These are phyloP conservation scores for Proteles cristata DNA, from an alignment of 2,113 vertebrate genomes.

Conservation along the genomic window DNA sequence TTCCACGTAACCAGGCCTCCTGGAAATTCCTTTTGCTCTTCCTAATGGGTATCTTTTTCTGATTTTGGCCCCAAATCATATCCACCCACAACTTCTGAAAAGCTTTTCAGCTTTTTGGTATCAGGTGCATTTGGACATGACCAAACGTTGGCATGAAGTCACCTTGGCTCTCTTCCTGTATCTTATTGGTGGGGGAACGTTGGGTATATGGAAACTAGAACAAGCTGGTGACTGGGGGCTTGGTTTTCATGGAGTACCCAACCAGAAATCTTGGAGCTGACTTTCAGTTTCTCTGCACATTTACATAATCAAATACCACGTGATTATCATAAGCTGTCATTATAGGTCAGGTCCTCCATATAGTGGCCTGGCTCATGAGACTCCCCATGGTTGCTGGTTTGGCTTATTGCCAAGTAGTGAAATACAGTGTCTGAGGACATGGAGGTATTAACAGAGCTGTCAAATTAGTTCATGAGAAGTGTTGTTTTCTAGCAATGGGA, in stretches of 20 bases:
- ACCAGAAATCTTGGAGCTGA: neutral
- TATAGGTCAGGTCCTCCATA: neutral
- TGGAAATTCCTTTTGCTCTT: neutral
- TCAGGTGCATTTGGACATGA: neutral
- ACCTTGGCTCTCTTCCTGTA: neutral
- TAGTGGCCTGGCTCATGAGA: neutral
- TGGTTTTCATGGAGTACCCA: neutral
- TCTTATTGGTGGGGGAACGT: neutral
- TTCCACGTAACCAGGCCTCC: neutral
- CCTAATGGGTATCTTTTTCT: neutral
- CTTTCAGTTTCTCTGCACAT: neutral
- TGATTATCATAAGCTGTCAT: neutral
- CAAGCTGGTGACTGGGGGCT: rapidly evolving
- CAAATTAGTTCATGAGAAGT: neutral
- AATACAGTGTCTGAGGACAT: neutral
- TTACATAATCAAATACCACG: neutral
- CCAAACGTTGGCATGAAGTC: neutral
- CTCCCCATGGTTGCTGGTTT: neutral
- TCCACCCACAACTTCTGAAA: neutral
- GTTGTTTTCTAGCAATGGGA: neutral
- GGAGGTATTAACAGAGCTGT: neutral
- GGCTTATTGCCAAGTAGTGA: neutral
- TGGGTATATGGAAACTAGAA: neutral
- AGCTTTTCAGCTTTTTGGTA: neutral
- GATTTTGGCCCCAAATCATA: neutral